Evolutionary conservation across 2,797 vertebrate species (phyloP), one percentile per base, ranked within the genome.

Genomic region (Xenops minutus): DNA sequence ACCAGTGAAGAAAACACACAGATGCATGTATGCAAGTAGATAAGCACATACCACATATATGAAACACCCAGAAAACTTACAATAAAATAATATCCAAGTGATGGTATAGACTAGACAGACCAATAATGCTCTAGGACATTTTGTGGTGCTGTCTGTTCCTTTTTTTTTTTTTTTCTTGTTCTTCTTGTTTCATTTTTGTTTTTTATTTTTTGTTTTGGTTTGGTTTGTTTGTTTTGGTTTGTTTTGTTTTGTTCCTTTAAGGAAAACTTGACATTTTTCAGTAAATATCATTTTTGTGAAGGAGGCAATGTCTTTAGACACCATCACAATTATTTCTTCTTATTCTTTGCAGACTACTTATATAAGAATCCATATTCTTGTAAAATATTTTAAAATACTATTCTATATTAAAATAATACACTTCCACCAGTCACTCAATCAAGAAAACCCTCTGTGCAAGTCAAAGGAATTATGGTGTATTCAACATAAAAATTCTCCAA

Each of bases 21-120:
- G 5, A 63, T 2, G 0, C 4, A 34, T 30, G 6, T 9, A 10
- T 49, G 32, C 18, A 10, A 63, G 4, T 43, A 2, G 37, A 20
- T 27, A 56, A 30, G 62, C 39, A 48, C 29, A 51, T 7, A 26
- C 1, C 37, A 14, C 17, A 48, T 48, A 22, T 12, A 39, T n/a
- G 37, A 80, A 85, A 74, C 18, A 79, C 2, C 4, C 16, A 26
- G 26, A 36, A 14, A 48, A 21, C 12, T 24, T 51, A 14, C 30
- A 41, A 13, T 55, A 39, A 85, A 84, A 73, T 76, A 68, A 61
- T 41, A 26, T 36, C 16, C 21, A 91, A 54, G 44, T 81, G 20
- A 10, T 18, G 9, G 2, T 39, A 64, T 55, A 66, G 30, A 80
- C 5, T 13, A 81, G 4, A 9, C 9, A 61, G 22, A 37, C 1